Evolutionary conservation across 1,140 invertebrate genomes (phyloP).

Genomic region (Drosophila ogumai): DNA sequence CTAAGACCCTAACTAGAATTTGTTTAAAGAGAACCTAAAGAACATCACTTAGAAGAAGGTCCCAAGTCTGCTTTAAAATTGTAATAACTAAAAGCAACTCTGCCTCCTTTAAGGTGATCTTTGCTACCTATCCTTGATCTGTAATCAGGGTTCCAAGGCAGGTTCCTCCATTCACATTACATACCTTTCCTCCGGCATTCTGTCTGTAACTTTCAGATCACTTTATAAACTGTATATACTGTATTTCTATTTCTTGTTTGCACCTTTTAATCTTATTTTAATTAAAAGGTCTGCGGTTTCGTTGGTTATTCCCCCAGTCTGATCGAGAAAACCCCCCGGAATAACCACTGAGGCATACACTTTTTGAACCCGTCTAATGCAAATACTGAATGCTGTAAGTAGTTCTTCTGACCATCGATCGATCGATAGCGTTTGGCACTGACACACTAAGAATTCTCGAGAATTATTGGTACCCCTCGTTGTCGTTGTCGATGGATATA

Average conservation of each 20-base stretch:
- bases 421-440: slow-evolving; percentile 43
- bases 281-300: slow-evolving; percentile 8
- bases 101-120: too few relatives aligned
- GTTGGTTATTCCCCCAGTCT: slow-evolving; percentile 2
- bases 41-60: too few relatives aligned
- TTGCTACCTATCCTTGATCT: not conserved
- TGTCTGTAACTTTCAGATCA: not conserved
- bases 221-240: too few relatives aligned
- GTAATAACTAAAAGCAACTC: too few relatives aligned
- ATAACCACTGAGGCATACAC: slow-evolving; percentile 21
- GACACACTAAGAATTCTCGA: slow-evolving; percentile 44
- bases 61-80: too few relatives aligned
- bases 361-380: not conserved
- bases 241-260: not conserved
- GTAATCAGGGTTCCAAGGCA: not conserved
- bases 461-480: slow-evolving; percentile 16
- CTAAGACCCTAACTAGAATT: too few relatives aligned
- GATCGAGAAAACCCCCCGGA: slow-evolving; percentile 1
- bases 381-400: slow-evolving; percentile 10
- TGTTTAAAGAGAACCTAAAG: too few relatives aligned
- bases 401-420: slow-evolving; percentile 7
- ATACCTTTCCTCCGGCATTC: slow-evolving; percentile 1
- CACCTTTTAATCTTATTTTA: not conserved
- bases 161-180: not conserved
- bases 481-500: slow-evolving; percentile 13